Evolutionary conservation across 2,888 invertebrate species (phyloP), one percentile per base, ranked within the genome.

Genomic region (Rhamnusium bicolor): DNA sequence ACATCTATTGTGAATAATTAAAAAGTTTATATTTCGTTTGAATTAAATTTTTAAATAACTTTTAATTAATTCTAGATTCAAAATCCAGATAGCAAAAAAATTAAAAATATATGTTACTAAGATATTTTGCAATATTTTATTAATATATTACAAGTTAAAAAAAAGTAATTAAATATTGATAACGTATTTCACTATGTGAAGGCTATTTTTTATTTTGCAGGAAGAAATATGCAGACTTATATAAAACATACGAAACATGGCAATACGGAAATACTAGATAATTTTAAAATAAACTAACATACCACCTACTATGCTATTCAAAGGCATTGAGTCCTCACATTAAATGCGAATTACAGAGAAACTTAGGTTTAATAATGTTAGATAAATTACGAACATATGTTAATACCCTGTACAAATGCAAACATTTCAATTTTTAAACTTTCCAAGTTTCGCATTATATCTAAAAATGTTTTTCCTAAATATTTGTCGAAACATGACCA

Each of bases 81-180:
- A 32, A 58, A 14, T 29, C 12, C 32, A 29, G 24, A 24, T 24
- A 54, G 27, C 16, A 58, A 32, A 58, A 32, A 32, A 16, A 8
- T 8, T 46, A 4, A 6, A 4, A 4, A 24, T 24, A 18, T 51
- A 51, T 12, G 18, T 19, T 29, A 18, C 16, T 7, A 18, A 32
- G n/a, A 14, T 58, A 58, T 58, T 58, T 58, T 27, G 27, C 8
- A 27, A 14, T 58, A 32, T 58, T 29, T 27, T 58, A 18, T 32
- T 18, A 58, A 32, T 18, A 32, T 12, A 32, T n/a, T 24, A 2
- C 1, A 18, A 8, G 32, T 29, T 27, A 58, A 7, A 58, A 58
- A 58, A 58, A 58, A 58, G 58, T 27, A 54, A 58, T 58, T 58
- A 24, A 32, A 32, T 10, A 29, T 58, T 58, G 10, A 54, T 54